Conservation (phyloP, 2,797 vertebrate genomes). For the Artibeus jamaicensis region DNA sequence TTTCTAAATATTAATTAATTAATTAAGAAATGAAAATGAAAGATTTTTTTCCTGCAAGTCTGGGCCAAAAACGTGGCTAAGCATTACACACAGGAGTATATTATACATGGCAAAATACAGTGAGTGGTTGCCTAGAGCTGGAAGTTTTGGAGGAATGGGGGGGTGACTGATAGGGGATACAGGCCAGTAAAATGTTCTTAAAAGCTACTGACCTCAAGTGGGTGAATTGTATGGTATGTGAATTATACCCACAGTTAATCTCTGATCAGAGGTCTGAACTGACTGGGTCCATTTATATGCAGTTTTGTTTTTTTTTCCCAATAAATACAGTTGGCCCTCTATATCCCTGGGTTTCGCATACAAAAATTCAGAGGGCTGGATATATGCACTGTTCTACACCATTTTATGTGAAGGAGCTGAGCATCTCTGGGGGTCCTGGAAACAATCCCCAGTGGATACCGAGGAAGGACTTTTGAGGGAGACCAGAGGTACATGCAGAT, state of each 20-base stretch:
- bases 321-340: not conserved
- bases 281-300: not conserved
- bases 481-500: not conserved
- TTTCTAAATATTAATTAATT: too few species aligned
- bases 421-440: not conserved
- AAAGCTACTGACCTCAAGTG: not conserved
- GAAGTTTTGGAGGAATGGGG: not conserved
- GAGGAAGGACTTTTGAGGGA: not conserved
- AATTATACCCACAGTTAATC: not conserved
- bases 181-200: not conserved
- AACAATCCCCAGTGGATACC: not conserved
- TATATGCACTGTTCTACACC: not conserved
- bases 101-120: too few species aligned
- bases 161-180: not conserved
- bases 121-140: not conserved
- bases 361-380: not conserved
- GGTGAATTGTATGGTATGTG: not conserved
- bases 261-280: not conserved
- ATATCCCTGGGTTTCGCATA: not conserved
- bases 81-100: too few species aligned
- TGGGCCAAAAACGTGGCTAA: too few species aligned
- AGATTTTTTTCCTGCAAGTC: too few species aligned
- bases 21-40: too few species aligned
- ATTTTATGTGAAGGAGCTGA: not conserved
- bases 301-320: not conserved